Conservation (phyloP, 2,113 vertebrate species). For the Cathartes aura region DNA sequence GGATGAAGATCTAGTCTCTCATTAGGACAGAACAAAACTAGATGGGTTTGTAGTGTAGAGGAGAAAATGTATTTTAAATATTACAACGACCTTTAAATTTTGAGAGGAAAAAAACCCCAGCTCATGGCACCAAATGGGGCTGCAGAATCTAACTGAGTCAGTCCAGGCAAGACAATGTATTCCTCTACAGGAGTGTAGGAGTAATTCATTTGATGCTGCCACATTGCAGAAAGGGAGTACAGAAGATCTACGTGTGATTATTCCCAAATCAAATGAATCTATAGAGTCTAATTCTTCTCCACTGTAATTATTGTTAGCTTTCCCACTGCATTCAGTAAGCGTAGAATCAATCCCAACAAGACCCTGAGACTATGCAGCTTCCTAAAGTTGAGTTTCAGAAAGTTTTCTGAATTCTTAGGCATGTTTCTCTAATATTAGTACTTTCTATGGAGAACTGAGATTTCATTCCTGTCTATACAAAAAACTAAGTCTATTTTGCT, state of each 20-base stretch:
- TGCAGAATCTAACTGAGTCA: not conserved
- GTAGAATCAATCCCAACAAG: not conserved
- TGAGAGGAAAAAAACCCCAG: not conserved
- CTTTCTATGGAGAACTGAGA: conserved; percentile 25
- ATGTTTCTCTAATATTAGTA: conserved; percentile 11
- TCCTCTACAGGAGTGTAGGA: not conserved
- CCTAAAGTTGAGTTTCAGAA: conserved; percentile 22
- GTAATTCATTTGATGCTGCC: conserved; percentile 7
- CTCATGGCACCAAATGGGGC: not conserved
- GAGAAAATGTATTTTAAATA: conserved; percentile 39
- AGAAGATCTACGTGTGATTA: not conserved
- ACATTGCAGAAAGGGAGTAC: not conserved
- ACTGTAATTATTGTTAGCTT: not conserved
- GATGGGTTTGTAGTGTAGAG: not conserved
- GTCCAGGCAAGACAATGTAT: not conserved
- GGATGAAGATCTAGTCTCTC: not conserved
- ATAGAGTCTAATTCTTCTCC: not conserved
- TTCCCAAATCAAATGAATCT: not conserved
- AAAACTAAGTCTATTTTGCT: conserved; percentile 7
- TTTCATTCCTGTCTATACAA: conserved; percentile 50
- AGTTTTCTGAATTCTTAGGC: conserved; percentile 22
- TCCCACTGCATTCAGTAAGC: not conserved
- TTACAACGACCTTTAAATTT: not conserved
- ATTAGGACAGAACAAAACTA: not conserved
- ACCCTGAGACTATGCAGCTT: conserved; percentile 33